phyloP scores from a whole-genome alignment of 2,113 vertebrate species.

The Oophaga pumilio region DNA sequence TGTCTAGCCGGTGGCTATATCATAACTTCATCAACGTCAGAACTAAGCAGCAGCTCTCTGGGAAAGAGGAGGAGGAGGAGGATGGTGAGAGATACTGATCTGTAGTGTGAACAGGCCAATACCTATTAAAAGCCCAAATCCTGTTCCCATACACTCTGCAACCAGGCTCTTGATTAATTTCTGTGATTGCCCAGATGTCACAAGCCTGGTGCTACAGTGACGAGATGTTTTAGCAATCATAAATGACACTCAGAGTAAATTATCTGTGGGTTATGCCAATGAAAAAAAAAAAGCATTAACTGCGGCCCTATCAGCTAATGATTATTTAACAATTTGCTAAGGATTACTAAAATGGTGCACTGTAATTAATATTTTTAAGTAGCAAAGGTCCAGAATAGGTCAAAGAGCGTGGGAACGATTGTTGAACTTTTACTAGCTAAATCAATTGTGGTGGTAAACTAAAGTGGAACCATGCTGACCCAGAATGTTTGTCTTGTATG shows the following conservation, averaged over 20 bases:
- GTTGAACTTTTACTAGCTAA: background rate
- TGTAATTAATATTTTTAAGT: background rate
- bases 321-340: background rate
- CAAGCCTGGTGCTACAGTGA: background rate
- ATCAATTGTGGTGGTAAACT: slow-evolving; percentile 9
- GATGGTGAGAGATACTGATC: background rate
- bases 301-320: background rate
- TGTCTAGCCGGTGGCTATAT: too few species aligned
- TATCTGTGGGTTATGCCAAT: too few species aligned
- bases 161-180: background rate
- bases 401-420: slow-evolving; percentile 22
- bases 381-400: background rate
- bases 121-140: background rate
- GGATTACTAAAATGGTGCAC: background rate
- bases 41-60: background rate
- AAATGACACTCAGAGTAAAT: background rate
- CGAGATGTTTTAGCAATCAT: background rate
- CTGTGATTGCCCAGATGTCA: background rate
- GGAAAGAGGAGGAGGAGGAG: background rate
- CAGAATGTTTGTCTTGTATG: background rate
- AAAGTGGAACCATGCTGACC: slow-evolving; percentile 55
- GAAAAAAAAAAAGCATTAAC: background rate
- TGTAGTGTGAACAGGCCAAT: background rate
- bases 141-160: background rate
- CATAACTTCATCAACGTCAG: background rate